phyloP scores from a whole-genome alignment of 2,888 invertebrate genomes.

The Pammene aurita region DNA sequence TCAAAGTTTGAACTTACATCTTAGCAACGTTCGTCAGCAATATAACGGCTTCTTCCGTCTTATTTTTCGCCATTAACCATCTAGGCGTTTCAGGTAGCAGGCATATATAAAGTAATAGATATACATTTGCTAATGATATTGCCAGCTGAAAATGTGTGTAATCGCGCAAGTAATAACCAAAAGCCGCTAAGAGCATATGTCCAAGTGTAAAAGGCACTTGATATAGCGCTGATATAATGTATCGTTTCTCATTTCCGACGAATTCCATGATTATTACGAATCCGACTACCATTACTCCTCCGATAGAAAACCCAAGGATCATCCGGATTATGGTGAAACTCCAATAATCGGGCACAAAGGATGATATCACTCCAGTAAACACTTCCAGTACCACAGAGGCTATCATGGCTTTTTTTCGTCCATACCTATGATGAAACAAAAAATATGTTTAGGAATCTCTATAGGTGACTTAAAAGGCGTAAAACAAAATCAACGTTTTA shows the following conservation, averaged over 20 bases:
- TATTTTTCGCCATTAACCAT: constrained; percentile 88
- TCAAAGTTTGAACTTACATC: constrained; percentile 53
- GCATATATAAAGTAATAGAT: constrained; percentile 86
- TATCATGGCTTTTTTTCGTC: constrained; percentile 88
- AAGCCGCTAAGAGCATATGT: constrained; percentile 83
- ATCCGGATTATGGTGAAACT: constrained; percentile 86
- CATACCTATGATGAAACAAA: constrained; percentile 82
- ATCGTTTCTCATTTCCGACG: constrained; percentile 80
- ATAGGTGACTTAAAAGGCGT: too few species aligned
- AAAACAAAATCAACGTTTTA: too few species aligned
- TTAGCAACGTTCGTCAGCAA: constrained; percentile 86
- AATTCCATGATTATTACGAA: constrained; percentile 85
- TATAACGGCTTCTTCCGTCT: constrained; percentile 82
- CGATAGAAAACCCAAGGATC: constrained; percentile 88
- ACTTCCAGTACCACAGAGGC: constrained; percentile 87
- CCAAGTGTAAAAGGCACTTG: constrained; percentile 87
- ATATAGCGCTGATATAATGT: constrained; percentile 83
- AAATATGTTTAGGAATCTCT: too few species aligned
- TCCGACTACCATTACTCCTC: constrained; percentile 87
- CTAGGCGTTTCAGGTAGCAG: constrained; percentile 90
- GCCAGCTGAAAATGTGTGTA: constrained; percentile 86
- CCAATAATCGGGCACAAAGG: constrained; percentile 85
- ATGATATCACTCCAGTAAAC: constrained; percentile 85
- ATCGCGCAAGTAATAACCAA: constrained; percentile 85
- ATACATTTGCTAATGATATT: constrained; percentile 80